Conservation (phyloP, 1,140 invertebrate species). For the Psilanteris sp. region DNA sequence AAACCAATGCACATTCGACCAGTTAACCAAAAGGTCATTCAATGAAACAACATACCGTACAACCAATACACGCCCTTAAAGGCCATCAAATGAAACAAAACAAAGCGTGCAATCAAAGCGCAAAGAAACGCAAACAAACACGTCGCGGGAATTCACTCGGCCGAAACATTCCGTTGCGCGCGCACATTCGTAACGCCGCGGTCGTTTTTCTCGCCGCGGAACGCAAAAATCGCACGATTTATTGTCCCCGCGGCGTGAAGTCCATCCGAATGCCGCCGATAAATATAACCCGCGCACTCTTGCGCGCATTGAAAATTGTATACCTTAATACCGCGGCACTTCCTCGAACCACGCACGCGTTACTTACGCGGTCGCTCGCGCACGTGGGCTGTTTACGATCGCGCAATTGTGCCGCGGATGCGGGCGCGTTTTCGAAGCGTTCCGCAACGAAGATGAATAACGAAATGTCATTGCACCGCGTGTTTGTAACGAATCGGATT, state of each 20-base stretch:
- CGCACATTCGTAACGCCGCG: not conserved
- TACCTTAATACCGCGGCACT: constrained; percentile 22
- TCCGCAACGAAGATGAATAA: constrained; percentile 2
- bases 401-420: constrained; percentile 15
- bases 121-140: no score
- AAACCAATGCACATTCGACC: no score
- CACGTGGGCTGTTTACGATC: constrained; percentile 18
- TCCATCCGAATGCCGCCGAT: constrained; percentile 22
- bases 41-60: no score
- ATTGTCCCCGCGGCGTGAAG: not conserved
- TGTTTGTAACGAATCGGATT: no score
- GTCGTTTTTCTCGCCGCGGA: not conserved
- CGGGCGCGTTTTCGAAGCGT: not conserved
- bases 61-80: no score
- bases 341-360: constrained; percentile 38
- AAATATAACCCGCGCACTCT: constrained; percentile 15
- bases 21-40: no score
- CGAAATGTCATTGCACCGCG: constrained; percentile 11
- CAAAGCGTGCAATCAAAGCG: no score
- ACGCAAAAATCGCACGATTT: constrained; percentile 31
- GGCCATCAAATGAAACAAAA: no score
- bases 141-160: not conserved
- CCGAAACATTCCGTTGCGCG: not conserved
- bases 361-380: constrained; percentile 23
- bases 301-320: constrained; percentile 26